phyloP scores from a whole-genome alignment of 2,888 invertebrate species.

The Drosophila incognita region DNA sequence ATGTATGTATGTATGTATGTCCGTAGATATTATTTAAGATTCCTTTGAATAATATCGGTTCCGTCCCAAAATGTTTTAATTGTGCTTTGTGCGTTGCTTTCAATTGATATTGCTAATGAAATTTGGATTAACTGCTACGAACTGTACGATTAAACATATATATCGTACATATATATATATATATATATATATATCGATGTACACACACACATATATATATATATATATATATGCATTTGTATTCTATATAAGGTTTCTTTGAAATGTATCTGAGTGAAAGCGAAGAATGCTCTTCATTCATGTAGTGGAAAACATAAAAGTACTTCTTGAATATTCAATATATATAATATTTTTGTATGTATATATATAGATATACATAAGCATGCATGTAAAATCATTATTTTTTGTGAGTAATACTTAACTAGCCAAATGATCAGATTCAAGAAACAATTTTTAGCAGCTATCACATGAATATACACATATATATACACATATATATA shows the following conservation, averaged over 20 bases:
- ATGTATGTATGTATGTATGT: conserved; percentile 3
- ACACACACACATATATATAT: neutral
- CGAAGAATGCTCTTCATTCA: neutral
- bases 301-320: conserved; percentile 1
- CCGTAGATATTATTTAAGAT: neutral
- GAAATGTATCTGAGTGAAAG: conserved; percentile 14
- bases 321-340: conserved; percentile 9
- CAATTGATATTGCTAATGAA: conserved; percentile 32
- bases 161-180: neutral
- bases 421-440: conserved; percentile 34
- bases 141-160: conserved; percentile 6
- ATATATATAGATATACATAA: neutral
- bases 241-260: conserved; percentile 15
- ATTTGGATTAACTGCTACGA: conserved; percentile 30
- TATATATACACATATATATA: no score
- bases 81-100: conserved; percentile 39
- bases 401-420: conserved; percentile 24
- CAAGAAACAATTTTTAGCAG: conserved; percentile 28
- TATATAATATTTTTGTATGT: conserved; percentile 4
- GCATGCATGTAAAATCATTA: neutral
- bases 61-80: conserved; percentile 4
- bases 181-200: neutral
- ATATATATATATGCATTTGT: conserved; percentile 11
- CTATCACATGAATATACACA: conserved; percentile 60
- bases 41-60: conserved; percentile 2